Percentiles rank a stretch among this genome's conserved stretches.
phyloP scores from a whole-genome alignment of 2,797 vertebrate genomes.

The Rhinatrema bivittatum region DNA sequence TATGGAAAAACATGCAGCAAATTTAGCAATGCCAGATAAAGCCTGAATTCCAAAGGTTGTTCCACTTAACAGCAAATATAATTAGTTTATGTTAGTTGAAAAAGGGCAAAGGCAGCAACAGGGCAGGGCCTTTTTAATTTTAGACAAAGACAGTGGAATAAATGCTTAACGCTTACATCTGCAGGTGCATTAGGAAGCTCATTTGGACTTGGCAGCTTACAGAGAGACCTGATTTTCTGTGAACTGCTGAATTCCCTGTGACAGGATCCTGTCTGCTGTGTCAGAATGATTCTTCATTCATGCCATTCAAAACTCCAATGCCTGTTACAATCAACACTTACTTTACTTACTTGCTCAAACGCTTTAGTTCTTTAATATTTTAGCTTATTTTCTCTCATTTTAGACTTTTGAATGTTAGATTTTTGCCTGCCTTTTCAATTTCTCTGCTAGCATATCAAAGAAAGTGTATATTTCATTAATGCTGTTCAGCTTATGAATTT shows the following conservation, averaged over 20 bases:
- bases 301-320: slow-evolving; percentile 40
- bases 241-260: slow-evolving; percentile 58
- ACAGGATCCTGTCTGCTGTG: slow-evolving; percentile 74
- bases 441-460: too few relatives aligned
- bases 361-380: neutral
- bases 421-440: too few relatives aligned
- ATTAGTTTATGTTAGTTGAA: slow-evolving; percentile 97
- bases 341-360: slow-evolving; percentile 16
- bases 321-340: slow-evolving; percentile 47
- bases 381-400: slow-evolving; percentile 2
- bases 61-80: slow-evolving; percentile 63
- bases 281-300: slow-evolving; percentile 59
- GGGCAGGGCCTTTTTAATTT: slow-evolving; percentile 78
- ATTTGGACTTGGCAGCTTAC: slow-evolving; percentile 71
- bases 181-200: slow-evolving; percentile 83
- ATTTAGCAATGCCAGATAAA: slow-evolving; percentile 64
- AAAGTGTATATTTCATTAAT: too few relatives aligned
- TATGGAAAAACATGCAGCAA: slow-evolving; percentile 50
- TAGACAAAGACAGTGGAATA: slow-evolving; percentile 87
- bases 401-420: too few relatives aligned
- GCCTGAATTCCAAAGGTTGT: slow-evolving; percentile 54
- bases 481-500: too few relatives aligned
- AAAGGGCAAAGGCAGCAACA: slow-evolving; percentile 82
- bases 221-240: slow-evolving; percentile 61
- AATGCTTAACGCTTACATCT: slow-evolving; percentile 70